These are phyloP conservation scores for Galbula dea DNA, from an alignment of 2,113 vertebrate species.

Conservation along the genomic window DNA sequence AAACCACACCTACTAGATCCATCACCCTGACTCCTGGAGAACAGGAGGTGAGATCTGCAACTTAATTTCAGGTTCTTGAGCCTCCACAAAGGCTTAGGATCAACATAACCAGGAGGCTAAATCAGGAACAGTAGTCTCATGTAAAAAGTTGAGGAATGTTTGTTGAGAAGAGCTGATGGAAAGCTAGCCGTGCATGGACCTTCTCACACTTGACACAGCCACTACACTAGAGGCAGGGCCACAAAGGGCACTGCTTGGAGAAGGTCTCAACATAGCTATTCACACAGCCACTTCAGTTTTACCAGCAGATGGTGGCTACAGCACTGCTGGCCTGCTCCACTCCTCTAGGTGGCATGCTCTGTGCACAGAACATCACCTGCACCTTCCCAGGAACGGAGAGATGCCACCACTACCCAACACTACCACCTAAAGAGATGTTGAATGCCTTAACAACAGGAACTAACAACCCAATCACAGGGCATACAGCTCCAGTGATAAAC, in stretches of 20 bases:
- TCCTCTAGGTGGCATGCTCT: slow-evolving; percentile 45
- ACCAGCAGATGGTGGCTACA: background rate
- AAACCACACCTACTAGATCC: slow-evolving; percentile 8
- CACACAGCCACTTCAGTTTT: background rate
- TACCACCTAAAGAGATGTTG: background rate
- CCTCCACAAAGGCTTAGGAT: background rate
- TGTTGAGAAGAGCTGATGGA: background rate
- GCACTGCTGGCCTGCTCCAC: background rate
- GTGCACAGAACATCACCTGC: background rate
- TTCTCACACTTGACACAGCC: background rate
- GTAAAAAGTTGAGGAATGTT: background rate
- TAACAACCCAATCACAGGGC: background rate
- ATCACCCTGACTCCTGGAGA: background rate
- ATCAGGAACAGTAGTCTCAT: background rate
- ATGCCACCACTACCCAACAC: background rate
- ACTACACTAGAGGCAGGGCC: accelerated
- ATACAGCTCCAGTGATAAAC: background rate
- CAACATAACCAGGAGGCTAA: background rate
- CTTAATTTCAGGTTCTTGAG: background rate
- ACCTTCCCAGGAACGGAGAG: background rate
- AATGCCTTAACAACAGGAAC: background rate
- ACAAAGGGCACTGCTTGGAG: background rate
- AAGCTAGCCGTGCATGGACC: background rate
- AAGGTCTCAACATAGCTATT: background rate
- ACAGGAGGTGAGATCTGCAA: background rate